Conservation (phyloP, 2,797 vertebrate species). For the Percopsis omiscomaycus region DNA sequence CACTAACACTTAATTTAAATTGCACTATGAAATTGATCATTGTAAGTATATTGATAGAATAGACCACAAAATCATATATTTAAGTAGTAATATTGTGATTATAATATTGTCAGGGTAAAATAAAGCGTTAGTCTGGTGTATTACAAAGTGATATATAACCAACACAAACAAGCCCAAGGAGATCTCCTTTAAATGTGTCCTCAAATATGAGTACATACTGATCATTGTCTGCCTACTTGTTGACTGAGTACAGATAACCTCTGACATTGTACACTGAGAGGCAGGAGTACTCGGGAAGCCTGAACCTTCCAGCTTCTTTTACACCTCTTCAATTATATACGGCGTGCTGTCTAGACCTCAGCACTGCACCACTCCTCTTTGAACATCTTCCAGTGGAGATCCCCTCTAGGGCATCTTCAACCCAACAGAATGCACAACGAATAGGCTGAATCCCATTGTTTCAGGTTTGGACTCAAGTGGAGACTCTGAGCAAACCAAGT, state of each 20-base stretch:
- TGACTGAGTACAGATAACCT: slow-evolving; percentile 20
- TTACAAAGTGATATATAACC: background rate
- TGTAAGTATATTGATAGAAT: background rate
- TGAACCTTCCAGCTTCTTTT: slow-evolving; percentile 76
- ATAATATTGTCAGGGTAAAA: background rate
- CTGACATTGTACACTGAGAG: slow-evolving; percentile 56
- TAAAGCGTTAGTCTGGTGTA: background rate
- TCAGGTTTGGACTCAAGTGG: too few species aligned
- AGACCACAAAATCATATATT: background rate
- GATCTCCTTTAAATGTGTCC: slow-evolving; percentile 9
- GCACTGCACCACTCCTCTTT: slow-evolving; percentile 48
- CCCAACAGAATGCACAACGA: background rate
- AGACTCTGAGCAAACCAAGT: too few species aligned
- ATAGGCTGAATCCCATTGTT: too few species aligned
- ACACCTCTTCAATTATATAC: slow-evolving; percentile 82
- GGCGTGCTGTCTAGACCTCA: slow-evolving; percentile 71
- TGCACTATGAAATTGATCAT: background rate
- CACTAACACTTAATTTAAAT: background rate
- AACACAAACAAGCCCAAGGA: background rate
- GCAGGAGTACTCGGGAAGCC: slow-evolving; percentile 45
- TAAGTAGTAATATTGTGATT: background rate
- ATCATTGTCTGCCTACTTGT: slow-evolving; percentile 4
- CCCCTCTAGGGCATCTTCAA: slow-evolving; percentile 10
- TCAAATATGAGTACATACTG: slow-evolving; percentile 2
- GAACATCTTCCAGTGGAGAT: slow-evolving; percentile 36